phyloP scores from a whole-genome alignment of 1,140 invertebrate genomes.

The Drosophila kikkawai region DNA sequence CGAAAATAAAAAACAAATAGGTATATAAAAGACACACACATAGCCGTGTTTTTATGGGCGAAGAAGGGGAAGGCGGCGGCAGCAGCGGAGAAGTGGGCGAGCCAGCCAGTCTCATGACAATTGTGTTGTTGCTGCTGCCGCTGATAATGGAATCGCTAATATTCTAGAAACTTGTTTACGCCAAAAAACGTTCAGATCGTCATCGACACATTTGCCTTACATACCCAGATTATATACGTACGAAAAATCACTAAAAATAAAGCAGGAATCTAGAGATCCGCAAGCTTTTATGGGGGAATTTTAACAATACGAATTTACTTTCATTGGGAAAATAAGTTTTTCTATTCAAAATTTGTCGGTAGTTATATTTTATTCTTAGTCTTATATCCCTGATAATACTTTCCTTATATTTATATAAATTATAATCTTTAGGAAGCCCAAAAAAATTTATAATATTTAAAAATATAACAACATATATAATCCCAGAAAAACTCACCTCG shows the following conservation, averaged over 20 bases:
- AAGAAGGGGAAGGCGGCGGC: conserved; percentile 13
- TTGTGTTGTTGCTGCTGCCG: conserved; percentile 44
- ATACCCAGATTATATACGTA: conserved; percentile 34
- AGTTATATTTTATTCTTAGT: no score
- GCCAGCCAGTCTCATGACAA: conserved; percentile 55
- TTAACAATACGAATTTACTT: background rate
- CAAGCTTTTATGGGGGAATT: background rate
- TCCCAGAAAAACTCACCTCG: conserved; percentile 62
- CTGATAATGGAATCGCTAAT: conserved; percentile 78
- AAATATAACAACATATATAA: background rate
- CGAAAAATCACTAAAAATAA: conserved; percentile 67
- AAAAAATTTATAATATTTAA: background rate
- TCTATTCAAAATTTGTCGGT: rapidly evolving
- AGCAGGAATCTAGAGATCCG: conserved; percentile 8
- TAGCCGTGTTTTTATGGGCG: conserved; percentile 2
- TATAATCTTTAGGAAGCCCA: background rate
- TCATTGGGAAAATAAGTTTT: background rate
- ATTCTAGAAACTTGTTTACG: conserved; percentile 84
- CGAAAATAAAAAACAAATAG: conserved; percentile 55
- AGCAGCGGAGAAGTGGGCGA: conserved; percentile 30
- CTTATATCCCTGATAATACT: background rate
- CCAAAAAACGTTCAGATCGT: conserved; percentile 55
- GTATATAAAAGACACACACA: conserved; percentile 7
- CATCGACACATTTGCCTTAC: conserved; percentile 57
- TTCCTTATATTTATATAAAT: background rate